Evolutionary conservation across 2,113 vertebrate genomes (phyloP).

Genomic region (Urocitellus parryii): DNA sequence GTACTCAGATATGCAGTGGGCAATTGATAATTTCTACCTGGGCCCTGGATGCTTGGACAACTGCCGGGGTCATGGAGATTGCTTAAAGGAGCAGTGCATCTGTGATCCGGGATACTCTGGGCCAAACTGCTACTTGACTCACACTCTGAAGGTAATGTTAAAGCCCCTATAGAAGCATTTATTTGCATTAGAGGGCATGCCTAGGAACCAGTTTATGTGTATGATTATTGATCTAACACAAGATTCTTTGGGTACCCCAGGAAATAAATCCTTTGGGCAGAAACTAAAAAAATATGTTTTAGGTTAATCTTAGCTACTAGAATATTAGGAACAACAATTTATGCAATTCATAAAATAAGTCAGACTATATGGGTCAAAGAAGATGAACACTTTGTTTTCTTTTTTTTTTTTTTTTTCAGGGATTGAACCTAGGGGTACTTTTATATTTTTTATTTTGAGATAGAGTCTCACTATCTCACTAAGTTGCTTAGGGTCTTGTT

Average conservation of each 20-base stretch:
- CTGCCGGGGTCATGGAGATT: constrained; percentile 97
- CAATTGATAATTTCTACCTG: constrained; percentile 98
- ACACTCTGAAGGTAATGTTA: constrained; percentile 94
- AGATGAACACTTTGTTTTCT: neutral
- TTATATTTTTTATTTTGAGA: neutral
- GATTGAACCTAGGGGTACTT: neutral
- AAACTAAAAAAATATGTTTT: neutral
- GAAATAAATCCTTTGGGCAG: constrained; percentile 25
- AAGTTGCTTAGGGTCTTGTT: neutral
- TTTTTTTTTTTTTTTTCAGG: too few relatives aligned
- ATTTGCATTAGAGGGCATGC: neutral
- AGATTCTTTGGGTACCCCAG: neutral
- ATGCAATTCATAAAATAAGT: constrained; percentile 47
- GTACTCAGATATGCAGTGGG: constrained; percentile 97
- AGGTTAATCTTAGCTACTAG: neutral
- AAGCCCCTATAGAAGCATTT: neutral
- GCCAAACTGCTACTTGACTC: constrained; percentile 94
- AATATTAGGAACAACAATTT: constrained; percentile 32
- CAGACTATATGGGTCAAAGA: neutral
- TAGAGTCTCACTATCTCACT: neutral
- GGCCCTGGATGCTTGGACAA: constrained; percentile 95
- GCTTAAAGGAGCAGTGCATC: constrained; percentile 95
- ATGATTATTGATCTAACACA: neutral
- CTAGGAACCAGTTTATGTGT: neutral
- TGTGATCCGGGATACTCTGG: constrained; percentile 97